Base-by-base conservation (phyloP, 2,113 vertebrate species). In the Etia nguti region DNA sequence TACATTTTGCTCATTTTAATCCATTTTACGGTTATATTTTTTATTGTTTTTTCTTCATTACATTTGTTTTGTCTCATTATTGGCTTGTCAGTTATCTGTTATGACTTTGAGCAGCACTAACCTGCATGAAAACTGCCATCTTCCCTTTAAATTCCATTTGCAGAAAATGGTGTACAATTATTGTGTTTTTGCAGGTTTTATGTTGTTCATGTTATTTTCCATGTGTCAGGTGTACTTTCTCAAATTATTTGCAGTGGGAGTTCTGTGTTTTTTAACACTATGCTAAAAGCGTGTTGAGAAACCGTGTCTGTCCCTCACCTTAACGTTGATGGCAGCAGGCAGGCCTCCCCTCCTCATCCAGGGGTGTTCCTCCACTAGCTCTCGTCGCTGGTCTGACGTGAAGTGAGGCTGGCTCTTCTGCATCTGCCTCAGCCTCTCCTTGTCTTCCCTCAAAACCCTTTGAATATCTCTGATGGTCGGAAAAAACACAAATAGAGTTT, bases 341-440 rank as follows among this genome's bases (percentile, higher is more conserved):
- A 99, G 91, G 80, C 96, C 94, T 7, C 97, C 97, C 38, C 94
- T 96, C 90, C 96, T 97, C 89, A 99, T 96, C 98, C 98, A 99
- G 0, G 97, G 96, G 93, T 99, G 98, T 31, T 97, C 97, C 80
- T 98, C 98, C 46, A 95, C 83, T 5, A 99, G 96, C 88, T 99
- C 98, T 91, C 92, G 95, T 60, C 96, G 96, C 95, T 99, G 98
- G 15, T 96, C 95, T 4, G 97, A 97, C 0, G 97, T 96, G 92
- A 99, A 98, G 81, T 95, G 95, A 29, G 98, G 98, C 95, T 99
- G 98, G 68, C 95, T 94, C 89, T 96, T 97, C 94, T 97, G 98
- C 97, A 99, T 97, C 65, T 94, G 95, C 90, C 96, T 96, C 88
- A 99, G 93, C 85, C 96, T 96, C 89, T 97, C 96, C 24, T 97